Evolutionary conservation across 2,888 invertebrate genomes (phyloP), one percentile per base, ranked within the genome.

Genomic region (Dorcus parallelipipedus): DNA sequence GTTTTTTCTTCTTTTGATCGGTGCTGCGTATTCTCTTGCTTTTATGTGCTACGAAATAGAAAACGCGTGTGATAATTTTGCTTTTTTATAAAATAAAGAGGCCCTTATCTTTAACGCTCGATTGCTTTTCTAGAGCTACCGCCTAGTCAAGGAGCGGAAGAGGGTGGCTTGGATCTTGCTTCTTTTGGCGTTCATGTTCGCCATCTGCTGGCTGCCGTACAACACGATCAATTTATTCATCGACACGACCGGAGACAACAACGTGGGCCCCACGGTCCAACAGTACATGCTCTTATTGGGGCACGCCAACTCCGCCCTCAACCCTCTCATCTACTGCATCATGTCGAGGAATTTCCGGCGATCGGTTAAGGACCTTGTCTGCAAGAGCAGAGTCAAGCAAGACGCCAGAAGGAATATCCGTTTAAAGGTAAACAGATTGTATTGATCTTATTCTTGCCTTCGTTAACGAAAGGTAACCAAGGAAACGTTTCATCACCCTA

Each of bases 201-300:
- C 89, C 0, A 73, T 87, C 3, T 91, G 91, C 76, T 91, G 91
- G 91, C 79, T 91, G 47, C 91, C 91, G 0, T 89, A 90, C 79
- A 88, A 89, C 75, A 84, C 88, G 49, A 78, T 88, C 23, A 84
- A 83, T 69, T 79, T 90, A 10, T 78, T 90, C 52, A 76, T 86
- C 5, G 90, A 90, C 70, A 82, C 50, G 9, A 33, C 47, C 1
- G 41, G 23, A 20, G 49, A 41, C n/a, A 52, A 20, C n/a, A 40
- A 62, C 8, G 50, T 61, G 2, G 58, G 81, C 3, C 69, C 67
- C 17, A 66, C 77, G n/a, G 73, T 82, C 23, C 69, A 84, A 54
- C 85, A 86, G 0, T 90, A 90, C 71, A 84, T 88, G 7, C 78
- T 90, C 38, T 79, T 90, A 3, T 76, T 91, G 76, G 90, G 90